Evolutionary conservation across 64 coral and sea anemone species (phyloP).

Genomic region (Montipora sp.): DNA sequence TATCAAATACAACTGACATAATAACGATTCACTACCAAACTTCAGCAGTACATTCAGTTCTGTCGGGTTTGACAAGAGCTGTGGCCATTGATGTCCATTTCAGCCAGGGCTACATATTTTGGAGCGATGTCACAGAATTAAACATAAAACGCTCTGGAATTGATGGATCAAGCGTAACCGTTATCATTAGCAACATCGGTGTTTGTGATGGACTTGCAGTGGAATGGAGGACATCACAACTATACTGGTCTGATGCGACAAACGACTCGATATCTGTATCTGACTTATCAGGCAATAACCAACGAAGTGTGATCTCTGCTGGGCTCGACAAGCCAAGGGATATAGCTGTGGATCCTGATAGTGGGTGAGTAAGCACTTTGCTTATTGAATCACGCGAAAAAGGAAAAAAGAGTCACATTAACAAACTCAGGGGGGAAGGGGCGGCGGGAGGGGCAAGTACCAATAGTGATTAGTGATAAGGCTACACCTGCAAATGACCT

Average conservation of each 20-base stretch:
- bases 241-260: conserved; percentile 79
- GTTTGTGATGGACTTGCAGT: conserved; percentile 77
- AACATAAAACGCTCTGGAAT: conserved; percentile 63
- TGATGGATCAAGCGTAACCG: conserved; percentile 18
- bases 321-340: conserved; percentile 65
- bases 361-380: conserved; percentile 20
- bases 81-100: conserved; percentile 73
- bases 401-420: not conserved
- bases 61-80: conserved; percentile 53
- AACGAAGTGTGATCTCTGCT: conserved; percentile 23
- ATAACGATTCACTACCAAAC: conserved; percentile 20
- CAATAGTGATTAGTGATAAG: too few species aligned
- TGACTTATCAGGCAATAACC: conserved; percentile 44
- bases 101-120: conserved; percentile 62
- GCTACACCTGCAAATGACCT: not conserved
- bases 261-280: conserved; percentile 60
- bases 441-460: not conserved
- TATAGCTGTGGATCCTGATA: conserved; percentile 65
- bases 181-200: conserved; percentile 48
- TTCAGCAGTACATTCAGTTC: not conserved
- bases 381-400: not conserved
- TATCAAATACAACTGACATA: conserved; percentile 73
- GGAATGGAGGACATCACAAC: conserved; percentile 49
- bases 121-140: conserved; percentile 52
- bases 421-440: not conserved